Evolutionary conservation across 2,797 vertebrate genomes (phyloP), one percentile per base, ranked within the genome.

Genomic region (Phrynocephalus forsythii): DNA sequence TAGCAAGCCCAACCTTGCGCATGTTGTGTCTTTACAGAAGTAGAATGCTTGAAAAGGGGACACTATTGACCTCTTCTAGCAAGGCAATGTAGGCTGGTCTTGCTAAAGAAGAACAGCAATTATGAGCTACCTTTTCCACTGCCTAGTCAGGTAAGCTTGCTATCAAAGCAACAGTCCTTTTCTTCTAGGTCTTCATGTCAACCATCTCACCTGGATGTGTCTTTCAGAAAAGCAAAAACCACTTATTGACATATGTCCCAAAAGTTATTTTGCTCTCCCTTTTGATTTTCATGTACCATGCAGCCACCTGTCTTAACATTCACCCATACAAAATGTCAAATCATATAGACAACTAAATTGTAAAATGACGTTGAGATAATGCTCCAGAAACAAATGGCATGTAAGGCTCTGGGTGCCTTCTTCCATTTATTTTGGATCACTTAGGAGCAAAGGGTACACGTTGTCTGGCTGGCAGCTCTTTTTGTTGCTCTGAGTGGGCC

Each of bases 201-300:
- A 93, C 68, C 94, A 83, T 75, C 94, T 93, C 91, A 85, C 79
- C 86, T 91, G 92, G 89, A 85, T 93, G 90, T 33, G 10, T 87
- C 75, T 92, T 88, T 68, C 63, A 85, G 90, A 89, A 93, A 94
- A 84, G 69, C 71, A 90, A 91, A 93, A 93, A 89, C 82, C 90
- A 5, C 60, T 94, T 95, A 88, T 85, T 96, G 91, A 92, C 85
- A 94, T 94, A 89, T 93, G 38, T 63, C 38, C 67, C 33, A 84
- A 24, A 33, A 89, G 22, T 76, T 91, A 3, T 52, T 90, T 90
- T 84, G 90, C 18, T 66, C 86, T 60, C 69, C 73, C 38, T 93
- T 72, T 87, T 91, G 93, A 30, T 26, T 90, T 83, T 48, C 73
- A 82, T 69, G 77, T 75, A 75, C 28, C 6, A 75, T 79, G 38